Conservation (phyloP, 2,113 vertebrate genomes). For the Leucopternis melanops region DNA sequence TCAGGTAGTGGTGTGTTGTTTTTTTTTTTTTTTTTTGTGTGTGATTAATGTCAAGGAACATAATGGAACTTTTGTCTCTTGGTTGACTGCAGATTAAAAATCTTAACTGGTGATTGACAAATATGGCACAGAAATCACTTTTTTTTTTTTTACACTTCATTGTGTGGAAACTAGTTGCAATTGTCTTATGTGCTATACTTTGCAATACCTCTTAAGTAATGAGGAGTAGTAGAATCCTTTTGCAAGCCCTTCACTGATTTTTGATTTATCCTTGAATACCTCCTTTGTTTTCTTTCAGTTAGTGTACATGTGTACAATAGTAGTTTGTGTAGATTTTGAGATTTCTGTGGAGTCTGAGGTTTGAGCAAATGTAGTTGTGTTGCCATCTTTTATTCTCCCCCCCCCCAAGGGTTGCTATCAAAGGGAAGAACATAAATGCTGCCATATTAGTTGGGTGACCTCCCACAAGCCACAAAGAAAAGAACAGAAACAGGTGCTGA, state of each 20-base stretch:
- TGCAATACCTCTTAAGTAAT: not conserved
- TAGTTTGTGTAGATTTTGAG: not conserved
- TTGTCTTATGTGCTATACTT: not conserved
- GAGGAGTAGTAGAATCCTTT: not conserved
- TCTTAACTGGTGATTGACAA: not conserved
- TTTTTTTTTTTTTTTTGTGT: no score
- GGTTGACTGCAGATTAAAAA: not conserved
- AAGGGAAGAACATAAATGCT: not conserved
- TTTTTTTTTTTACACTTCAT: not conserved
- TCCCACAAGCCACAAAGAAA: not conserved
- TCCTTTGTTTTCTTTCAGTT: not conserved
- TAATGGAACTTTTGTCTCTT: not conserved
- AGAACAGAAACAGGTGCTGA: not conserved
- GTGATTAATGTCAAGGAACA: not conserved
- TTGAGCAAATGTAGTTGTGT: not conserved
- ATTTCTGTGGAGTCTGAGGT: not conserved
- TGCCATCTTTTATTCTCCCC: not conserved
- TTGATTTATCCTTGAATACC: not conserved
- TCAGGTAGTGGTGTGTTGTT: not conserved
- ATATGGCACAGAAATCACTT: not conserved
- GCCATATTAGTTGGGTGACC: not conserved
- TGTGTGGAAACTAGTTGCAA: not conserved
- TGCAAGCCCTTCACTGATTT: not conserved
- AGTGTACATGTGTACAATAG: fast-evolving
- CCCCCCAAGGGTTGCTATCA: not conserved